Base-by-base conservation (phyloP, 2,113 vertebrate genomes). In the Hydropotes inermis region DNA sequence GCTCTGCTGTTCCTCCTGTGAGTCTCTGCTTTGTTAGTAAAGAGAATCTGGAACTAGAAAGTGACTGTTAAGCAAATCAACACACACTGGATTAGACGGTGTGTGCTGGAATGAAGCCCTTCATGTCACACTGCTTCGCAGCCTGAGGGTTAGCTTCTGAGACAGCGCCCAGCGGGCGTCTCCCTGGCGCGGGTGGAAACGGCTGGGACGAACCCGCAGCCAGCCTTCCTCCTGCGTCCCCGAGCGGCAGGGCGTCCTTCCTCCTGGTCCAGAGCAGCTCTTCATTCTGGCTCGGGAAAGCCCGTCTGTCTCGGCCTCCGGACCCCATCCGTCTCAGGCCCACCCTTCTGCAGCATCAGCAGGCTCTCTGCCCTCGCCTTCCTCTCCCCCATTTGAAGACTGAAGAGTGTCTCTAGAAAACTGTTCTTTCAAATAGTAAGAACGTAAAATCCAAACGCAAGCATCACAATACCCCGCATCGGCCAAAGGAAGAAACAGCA, bases 81-180 rank as follows among this genome's bases (percentile, higher is more conserved):
- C 27, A 11, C 58, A 2, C 28, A 17, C 33, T 1, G 9, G 83
- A 13, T 43, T 13, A 23, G 25, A 17, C 7, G 6, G 1, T n/a
- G 47, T 5, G 0, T 3, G 17, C 11, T 17, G 55, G n/a, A 12
- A 19, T 21, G 1, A 30, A 47, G 39, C 23, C 67, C 86, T 81
- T 58, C 67, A 1, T 1, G 1, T 5, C 57, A 5, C 27, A 1
- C 36, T 14, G 14, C 6, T 52, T 28, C 25, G 16, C 43, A 19
- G 58, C 52, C 36, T 58, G 30, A 2, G 57, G 0, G 7, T 11
- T 19, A 14, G 14, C 64, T 39, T 70, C 64, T 28, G 10, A 10
- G 92, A 28, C 0, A 13, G 55, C 33, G 12, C 30, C 76, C 50
- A 12, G 33, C 85, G 28, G 0, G 1, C 47, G 21, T 14, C 50